Conservation (phyloP, 2,888 invertebrate genomes). For the Congeria kusceri region DNA sequence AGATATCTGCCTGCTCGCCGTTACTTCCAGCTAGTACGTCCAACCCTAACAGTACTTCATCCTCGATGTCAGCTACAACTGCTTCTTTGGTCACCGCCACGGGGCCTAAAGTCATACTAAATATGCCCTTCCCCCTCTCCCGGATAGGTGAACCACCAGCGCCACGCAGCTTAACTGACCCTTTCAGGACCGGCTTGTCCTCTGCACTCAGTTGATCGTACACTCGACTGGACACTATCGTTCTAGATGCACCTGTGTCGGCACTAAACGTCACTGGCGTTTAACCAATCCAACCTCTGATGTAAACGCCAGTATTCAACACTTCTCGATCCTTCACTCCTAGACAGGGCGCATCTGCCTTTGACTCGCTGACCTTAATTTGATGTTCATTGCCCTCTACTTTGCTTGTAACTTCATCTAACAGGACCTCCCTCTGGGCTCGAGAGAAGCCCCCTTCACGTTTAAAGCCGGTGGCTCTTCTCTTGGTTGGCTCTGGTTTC, state of each 20-base stretch:
- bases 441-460: slow-evolving; percentile 18
- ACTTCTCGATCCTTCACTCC: no score
- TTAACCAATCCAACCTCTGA: no score
- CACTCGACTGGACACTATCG: not conserved
- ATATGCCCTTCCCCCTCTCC: slow-evolving; percentile 12
- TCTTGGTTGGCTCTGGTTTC: no score
- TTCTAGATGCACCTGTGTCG: slow-evolving; percentile 1
- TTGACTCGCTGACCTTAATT: not conserved
- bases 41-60: not conserved
- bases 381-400: not conserved
- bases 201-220: not conserved
- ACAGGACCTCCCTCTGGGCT: slow-evolving; percentile 19
- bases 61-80: not conserved
- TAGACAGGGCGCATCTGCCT: no score
- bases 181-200: not conserved
- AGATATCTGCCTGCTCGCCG: no score
- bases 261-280: no score
- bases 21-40: not conserved
- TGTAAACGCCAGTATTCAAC: no score
- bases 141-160: not conserved
- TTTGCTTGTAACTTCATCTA: not conserved
- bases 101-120: not conserved
- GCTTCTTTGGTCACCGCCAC: not conserved
- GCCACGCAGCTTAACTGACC: not conserved
- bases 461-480: slow-evolving; percentile 8